phyloP scores from a whole-genome alignment of 2,113 vertebrate species.

The Aleadryas rufinucha region DNA sequence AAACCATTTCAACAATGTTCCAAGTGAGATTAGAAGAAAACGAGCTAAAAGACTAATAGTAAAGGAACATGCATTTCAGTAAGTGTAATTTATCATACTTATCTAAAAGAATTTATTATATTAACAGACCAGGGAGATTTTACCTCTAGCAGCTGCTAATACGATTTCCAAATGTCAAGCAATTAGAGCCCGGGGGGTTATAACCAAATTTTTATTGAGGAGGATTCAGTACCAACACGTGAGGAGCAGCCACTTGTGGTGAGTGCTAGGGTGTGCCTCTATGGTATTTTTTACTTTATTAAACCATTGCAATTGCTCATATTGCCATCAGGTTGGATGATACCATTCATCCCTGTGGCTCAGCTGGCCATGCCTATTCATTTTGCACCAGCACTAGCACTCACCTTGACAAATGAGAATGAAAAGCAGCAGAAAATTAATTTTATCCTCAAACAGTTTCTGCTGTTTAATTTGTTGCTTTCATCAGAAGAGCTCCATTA shows the following conservation, averaged over 20 bases:
- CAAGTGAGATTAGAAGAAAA: neutral
- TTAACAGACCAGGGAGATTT: neutral
- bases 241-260: neutral
- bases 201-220: neutral
- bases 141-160: neutral
- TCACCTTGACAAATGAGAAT: neutral
- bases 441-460: neutral
- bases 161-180: neutral
- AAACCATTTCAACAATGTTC: neutral
- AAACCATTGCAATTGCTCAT: neutral
- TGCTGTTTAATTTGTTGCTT: neutral
- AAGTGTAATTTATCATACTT: neutral
- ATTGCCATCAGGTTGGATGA: neutral
- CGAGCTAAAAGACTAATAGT: neutral
- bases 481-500: neutral
- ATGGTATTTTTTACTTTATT: neutral
- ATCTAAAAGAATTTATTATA: neutral
- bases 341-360: neutral
- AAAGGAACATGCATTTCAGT: neutral
- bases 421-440: neutral
- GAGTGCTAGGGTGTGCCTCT: neutral
- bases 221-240: neutral
- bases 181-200: neutral
- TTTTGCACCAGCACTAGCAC: neutral
- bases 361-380: neutral